Evolutionary conservation across 1,140 invertebrate species (phyloP).

Genomic region (Papilio polytes): DNA sequence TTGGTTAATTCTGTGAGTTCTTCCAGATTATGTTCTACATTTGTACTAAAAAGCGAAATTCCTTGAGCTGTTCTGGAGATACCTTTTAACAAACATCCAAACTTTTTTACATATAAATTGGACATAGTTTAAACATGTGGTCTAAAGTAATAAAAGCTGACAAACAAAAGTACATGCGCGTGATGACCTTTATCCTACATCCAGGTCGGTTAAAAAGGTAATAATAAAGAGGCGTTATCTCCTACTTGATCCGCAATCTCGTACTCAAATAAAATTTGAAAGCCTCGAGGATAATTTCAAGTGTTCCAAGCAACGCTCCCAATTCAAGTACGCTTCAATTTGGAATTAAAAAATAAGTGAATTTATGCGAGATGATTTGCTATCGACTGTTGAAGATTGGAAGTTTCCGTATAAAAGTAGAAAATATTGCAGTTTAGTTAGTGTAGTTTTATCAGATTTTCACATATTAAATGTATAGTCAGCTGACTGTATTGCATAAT

Average conservation of each 20-base stretch:
- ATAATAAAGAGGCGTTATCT: constrained; percentile 23
- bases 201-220: background rate
- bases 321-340: background rate
- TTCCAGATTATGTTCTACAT: too few species aligned
- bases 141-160: background rate
- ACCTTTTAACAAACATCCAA: too few species aligned
- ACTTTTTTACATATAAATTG: too few species aligned
- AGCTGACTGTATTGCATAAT: too few species aligned
- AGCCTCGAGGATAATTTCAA: constrained; percentile 26
- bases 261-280: constrained; percentile 20
- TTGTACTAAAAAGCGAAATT: too few species aligned
- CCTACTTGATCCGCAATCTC: constrained; percentile 5
- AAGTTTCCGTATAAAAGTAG: background rate
- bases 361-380: background rate
- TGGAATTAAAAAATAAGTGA: constrained; percentile 10
- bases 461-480: too few species aligned
- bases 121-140: too few species aligned
- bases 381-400: background rate
- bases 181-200: background rate
- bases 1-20: too few species aligned
- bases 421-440: background rate
- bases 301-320: constrained; percentile 25
- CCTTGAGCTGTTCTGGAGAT: too few species aligned
- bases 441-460: background rate
- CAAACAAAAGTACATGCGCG: background rate